Conservation (phyloP, 1,140 invertebrate genomes). For the Andrena cerasifolii region DNA sequence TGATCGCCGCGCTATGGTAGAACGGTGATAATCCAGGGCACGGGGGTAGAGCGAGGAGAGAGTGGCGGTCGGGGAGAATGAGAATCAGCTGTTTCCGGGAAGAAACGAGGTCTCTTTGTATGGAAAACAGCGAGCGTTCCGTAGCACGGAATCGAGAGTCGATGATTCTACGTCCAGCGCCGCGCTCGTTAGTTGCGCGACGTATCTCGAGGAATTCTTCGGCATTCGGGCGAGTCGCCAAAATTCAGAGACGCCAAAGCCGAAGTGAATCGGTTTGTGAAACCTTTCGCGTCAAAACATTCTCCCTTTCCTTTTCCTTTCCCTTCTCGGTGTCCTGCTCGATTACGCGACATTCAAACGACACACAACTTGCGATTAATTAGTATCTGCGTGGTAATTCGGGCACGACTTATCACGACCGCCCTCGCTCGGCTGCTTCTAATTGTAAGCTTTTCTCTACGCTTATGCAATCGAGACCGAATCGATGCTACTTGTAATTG, state of each 20-base stretch:
- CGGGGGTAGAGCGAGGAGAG: too few relatives aligned
- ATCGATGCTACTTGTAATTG: background rate
- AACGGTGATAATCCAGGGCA: background rate
- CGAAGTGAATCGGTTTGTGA: too few relatives aligned
- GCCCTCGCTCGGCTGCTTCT: too few relatives aligned
- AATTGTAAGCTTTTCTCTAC: background rate
- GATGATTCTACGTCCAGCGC: too few relatives aligned
- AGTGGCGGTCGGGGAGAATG: background rate
- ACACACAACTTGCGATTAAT: background rate
- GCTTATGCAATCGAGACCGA: background rate
- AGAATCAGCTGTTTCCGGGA: background rate
- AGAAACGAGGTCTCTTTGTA: background rate
- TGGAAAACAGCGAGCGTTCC: too few relatives aligned
- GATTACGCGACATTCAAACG: slow-evolving; percentile 2
- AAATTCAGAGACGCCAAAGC: too few relatives aligned
- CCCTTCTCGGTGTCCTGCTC: too few relatives aligned
- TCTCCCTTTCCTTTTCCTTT: too few relatives aligned
- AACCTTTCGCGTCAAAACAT: too few relatives aligned
- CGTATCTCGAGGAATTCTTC: background rate
- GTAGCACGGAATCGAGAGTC: background rate
- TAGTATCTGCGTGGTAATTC: background rate
- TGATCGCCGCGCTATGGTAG: too few relatives aligned
- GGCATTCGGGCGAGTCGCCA: too few relatives aligned
- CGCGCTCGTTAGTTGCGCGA: too few relatives aligned
- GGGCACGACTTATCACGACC: background rate